Conservation (phyloP, 2,888 invertebrate genomes). For the Drepanosiphum platanoidis region DNA sequence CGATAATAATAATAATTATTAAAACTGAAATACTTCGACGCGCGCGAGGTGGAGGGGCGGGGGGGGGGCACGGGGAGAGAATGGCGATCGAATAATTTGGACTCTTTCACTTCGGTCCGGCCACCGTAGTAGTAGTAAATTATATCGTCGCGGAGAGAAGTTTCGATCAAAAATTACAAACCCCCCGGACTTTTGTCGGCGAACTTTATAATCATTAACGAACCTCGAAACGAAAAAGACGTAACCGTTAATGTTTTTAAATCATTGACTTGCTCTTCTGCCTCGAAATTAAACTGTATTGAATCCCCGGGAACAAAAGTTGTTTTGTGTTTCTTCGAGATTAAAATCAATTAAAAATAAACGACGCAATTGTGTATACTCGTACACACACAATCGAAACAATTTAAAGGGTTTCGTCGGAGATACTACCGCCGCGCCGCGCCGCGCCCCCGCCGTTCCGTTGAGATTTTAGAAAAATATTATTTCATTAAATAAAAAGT, state of each 20-base stretch:
- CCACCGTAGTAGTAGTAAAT: no score
- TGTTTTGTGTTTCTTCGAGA: slow-evolving; percentile 28
- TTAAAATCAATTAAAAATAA: slow-evolving; percentile 32
- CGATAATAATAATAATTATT: no score
- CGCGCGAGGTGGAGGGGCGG: no score
- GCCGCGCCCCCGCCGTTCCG: no score
- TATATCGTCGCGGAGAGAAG: no score
- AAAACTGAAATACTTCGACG: no score
- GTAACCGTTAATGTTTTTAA: not conserved
- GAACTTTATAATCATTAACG: slow-evolving; percentile 15
- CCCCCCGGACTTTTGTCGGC: not conserved
- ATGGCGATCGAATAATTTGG: not conserved
- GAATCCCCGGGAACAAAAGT: not conserved
- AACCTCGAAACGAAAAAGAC: slow-evolving; percentile 14
- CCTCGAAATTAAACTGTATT: not conserved
- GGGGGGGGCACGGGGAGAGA: no score
- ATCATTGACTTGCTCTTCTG: not conserved
- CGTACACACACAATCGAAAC: not conserved
- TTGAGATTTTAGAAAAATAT: no score
- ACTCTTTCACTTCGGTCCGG: no score
- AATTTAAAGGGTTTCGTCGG: not conserved
- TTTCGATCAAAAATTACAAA: not conserved
- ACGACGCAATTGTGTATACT: not conserved
- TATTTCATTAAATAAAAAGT: no score
- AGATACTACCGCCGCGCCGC: no score